A percentile compares a stretch with the other conserved stretches of the same genome.
Conservation (phyloP, 2,113 vertebrate species). For the Macheiramphus alcinus region DNA sequence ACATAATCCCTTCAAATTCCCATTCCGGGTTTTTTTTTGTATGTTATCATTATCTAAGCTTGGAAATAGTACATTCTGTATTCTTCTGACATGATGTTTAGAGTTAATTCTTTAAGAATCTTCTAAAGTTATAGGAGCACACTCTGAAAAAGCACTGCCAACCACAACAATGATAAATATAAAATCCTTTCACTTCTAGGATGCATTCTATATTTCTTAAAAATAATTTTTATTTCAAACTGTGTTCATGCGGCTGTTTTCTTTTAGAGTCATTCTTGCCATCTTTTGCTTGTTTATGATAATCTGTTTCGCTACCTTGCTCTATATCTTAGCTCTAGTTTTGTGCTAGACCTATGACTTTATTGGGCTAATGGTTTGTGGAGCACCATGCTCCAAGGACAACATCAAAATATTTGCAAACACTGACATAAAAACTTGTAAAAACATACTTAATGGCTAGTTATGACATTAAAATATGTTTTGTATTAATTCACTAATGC, state of each 20-base stretch:
- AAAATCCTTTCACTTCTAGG: background rate
- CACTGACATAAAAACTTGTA: background rate
- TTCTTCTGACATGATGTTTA: background rate
- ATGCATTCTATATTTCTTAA: background rate
- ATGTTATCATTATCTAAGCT: background rate
- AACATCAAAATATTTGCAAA: background rate
- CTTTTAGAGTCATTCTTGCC: background rate
- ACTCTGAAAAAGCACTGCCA: background rate
- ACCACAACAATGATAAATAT: background rate
- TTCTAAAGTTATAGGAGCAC: background rate
- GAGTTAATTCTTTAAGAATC: background rate
- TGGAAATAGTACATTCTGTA: background rate
- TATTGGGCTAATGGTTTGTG: background rate
- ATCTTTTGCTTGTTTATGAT: background rate
- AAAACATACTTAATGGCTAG: background rate
- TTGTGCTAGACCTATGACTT: background rate
- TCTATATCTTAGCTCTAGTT: background rate
- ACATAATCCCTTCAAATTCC: slow-evolving; percentile 18
- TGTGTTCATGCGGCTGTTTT: background rate
- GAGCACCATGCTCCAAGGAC: background rate
- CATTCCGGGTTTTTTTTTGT: background rate
- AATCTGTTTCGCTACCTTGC: background rate
- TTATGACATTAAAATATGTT: background rate
- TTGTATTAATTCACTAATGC: background rate
- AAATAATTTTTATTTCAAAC: background rate